Evolutionary conservation across 2,797 vertebrate species (phyloP), one percentile per base, ranked within the genome.

Genomic region (Onychomys leucogaster): DNA sequence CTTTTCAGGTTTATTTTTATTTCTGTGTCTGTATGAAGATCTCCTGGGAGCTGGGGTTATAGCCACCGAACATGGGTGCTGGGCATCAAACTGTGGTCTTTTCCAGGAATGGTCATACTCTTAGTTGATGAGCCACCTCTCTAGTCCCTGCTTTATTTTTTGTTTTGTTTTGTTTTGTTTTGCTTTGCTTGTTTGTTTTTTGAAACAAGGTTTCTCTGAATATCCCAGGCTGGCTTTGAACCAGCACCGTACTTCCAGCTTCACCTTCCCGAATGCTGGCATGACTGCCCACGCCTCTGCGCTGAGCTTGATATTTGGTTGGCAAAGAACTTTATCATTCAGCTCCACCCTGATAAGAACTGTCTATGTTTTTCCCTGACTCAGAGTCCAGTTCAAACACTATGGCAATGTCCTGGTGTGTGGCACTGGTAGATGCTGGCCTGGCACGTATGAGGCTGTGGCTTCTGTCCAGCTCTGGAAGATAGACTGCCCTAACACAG

Each of bases 321-420:
- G 85, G 49, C 46, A 41, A 87, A 73, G 84, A 86, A 69, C 49
- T 55, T 76, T 75, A 89, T 89, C 59, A 55, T 13, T 87, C 19
- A 52, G 57, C 82, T 43, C 34, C 25, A 92, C 71, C 88, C 69
- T 81, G 61, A 73, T 67, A 86, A 92, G 81, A 95, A 78, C 32
- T 61, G 29, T 61, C 34, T 7, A 11, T 43, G 16, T 65, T 7
- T 77, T n/a, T 41, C 75, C 37, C 43, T 46, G 82, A 84, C 69
- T 87, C 75, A 82, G 67, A 69, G 55, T 90, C 49, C 84, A 75
- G 75, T 57, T 52, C 69, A 43, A 93, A 85, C 14, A 34, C 32
- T 21, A 8, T 6, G 37, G 65, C 32, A 25, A 5, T 17, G 29
- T 41, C 34, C 32, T 4, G 25, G 27, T 37, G 7, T 43, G 55